Base-by-base conservation (phyloP, 2,888 invertebrate species). In the Luperina testacea region DNA sequence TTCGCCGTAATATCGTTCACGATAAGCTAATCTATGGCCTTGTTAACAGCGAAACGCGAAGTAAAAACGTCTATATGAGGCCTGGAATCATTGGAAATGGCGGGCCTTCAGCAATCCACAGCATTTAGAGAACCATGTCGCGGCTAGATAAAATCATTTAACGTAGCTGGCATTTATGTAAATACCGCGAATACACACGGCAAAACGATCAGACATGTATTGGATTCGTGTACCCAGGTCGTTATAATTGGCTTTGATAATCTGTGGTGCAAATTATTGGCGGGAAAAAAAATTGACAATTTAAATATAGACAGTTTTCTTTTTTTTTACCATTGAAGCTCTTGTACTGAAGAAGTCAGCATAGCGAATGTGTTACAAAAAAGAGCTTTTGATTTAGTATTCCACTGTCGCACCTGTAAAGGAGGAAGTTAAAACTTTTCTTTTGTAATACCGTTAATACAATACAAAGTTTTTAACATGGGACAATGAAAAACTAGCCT, bases 121-220 rank as follows among this genome's bases (percentile, higher is more conserved):
- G 72, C 78, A 81, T 89, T 88, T 82, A 83, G 75, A 87, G 73
- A 88, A 82, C 81, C 81, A 82, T 85, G 83, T 88, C 82, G 75
- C 76, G 38, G 67, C 71, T 70, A 85, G 88, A 89, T 90, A 89
- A 82, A 86, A 87, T 90, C 85, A 86, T 88, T 88, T 86, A 85
- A 78, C 80, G 80, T 77, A 85, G 75, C 78, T 89, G 84, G 81
- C 85, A 83, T 88, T 90, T 87, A 87, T 87, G 83, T 90, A 81
- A 87, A 87, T 90, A 82, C 77, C 82, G 72, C 72, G 69, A 80
- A 82, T 83, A 81, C 69, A 81, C 78, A 77, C 73, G 70, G 73
- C 65, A 75, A 77, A 85, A 83, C 48, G 84, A 86, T 84, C 80
- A 75, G 76, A 77, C 78, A 61, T 77, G 73, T 78, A 84, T 87